These are phyloP conservation scores for Atrichornis clamosus DNA, from an alignment of 2,113 vertebrate genomes.

Conservation along the genomic window DNA sequence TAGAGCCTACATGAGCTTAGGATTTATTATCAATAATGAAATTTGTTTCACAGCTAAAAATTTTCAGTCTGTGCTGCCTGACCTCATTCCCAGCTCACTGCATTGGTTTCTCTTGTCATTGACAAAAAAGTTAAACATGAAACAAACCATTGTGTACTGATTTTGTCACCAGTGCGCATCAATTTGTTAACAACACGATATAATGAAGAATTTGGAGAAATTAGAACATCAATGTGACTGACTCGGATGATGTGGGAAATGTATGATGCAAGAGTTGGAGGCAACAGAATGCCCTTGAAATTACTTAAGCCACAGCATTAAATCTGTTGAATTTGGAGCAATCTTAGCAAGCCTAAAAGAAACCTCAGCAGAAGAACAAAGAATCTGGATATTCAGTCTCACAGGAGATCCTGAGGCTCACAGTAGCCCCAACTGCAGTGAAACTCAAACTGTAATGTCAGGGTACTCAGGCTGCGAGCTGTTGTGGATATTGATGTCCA, in stretches of 20 bases:
- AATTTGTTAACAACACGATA: not conserved
- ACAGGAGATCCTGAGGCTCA: not conserved
- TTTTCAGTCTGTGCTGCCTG: not conserved
- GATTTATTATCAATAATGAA: not conserved
- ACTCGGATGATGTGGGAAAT: not conserved
- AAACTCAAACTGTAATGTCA: not conserved
- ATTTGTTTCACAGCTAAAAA: not conserved
- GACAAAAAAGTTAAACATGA: not conserved
- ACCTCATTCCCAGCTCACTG: not conserved
- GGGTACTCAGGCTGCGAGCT: not conserved
- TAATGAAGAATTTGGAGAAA: not conserved
- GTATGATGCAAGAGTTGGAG: not conserved
- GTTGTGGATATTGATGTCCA: not conserved
- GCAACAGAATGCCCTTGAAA: not conserved
- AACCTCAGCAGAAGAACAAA: not conserved
- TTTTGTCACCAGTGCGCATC: not conserved
- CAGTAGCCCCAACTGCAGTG: not conserved
- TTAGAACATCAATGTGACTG: not conserved
- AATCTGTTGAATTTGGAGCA: not conserved
- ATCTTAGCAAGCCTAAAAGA: not conserved
- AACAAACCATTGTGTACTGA: not conserved
- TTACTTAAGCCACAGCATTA: not conserved
- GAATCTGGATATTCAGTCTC: not conserved
- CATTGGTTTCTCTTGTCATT: not conserved
- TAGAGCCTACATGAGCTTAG: not conserved